Conservation (phyloP, 2,797 vertebrate species). For the Hirundo rustica region DNA sequence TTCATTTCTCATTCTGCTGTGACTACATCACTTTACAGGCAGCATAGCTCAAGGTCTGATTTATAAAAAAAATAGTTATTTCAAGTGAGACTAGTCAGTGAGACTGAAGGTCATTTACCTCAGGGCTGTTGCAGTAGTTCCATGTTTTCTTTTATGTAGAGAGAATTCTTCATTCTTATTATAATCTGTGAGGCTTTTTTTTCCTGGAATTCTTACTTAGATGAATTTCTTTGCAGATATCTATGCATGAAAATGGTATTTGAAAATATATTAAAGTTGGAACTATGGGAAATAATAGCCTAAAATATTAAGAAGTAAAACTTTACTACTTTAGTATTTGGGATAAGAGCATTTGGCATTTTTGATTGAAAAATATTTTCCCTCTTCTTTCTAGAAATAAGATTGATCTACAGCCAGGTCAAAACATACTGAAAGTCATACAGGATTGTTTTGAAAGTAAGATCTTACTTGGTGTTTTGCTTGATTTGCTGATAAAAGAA, state of each 20-base stretch:
- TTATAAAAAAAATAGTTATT: background rate
- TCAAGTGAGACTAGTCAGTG: background rate
- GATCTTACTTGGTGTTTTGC: background rate
- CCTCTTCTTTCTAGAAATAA: constrained; percentile 13
- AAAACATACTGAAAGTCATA: constrained; percentile 63
- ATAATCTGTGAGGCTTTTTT: background rate
- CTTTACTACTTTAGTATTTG: background rate
- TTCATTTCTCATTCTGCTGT: background rate
- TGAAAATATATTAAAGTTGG: background rate
- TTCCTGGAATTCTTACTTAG: background rate
- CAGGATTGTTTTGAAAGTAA: constrained; percentile 76
- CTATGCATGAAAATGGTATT: background rate
- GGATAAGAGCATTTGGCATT: background rate
- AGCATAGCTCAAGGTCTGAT: background rate
- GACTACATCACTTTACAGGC: background rate
- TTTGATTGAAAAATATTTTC: background rate
- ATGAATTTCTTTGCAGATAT: background rate
- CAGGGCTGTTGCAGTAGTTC: background rate
- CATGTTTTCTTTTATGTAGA: background rate
- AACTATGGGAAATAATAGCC: background rate
- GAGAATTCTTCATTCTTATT: background rate
- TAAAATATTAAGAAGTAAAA: background rate
- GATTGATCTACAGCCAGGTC: constrained; percentile 45
- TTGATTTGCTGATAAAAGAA: background rate
- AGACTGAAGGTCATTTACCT: background rate